Base-by-base conservation (phyloP, 2,888 invertebrate species). In the Petrolisthes manimaculis region DNA sequence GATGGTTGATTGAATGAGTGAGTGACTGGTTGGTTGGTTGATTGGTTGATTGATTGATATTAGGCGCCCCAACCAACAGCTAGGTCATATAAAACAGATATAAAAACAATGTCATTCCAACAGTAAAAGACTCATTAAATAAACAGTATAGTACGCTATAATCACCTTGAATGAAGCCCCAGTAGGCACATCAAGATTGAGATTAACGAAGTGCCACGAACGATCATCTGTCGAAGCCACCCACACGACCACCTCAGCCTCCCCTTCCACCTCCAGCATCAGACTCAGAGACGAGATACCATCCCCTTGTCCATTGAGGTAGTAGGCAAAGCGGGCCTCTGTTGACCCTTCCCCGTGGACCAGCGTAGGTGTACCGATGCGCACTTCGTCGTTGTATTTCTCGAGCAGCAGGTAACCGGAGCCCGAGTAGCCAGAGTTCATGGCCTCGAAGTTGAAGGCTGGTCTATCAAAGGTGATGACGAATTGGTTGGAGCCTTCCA, bases 341-440 rank as follows among this genome's bases (percentile, higher is more conserved):
- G 53, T 14, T n/a, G 5, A 12, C 12, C 55, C 83, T n/a, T 9
- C 54, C 14, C 53, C 14, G 3, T n/a, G 56, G 5, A 24, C 51
- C 78, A 78, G 5, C 14, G 3, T 37, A 2, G 78, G 78, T 9
- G 5, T 78, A 24, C 51, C 51, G 51, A 78, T 21, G 2, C 37
- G 6, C 37, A 8, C 37, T 53, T 78, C 53, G 37, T 18, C n/a
- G 78, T 81, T 83, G 75, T 74, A 83, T 51, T 53, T n/a, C 54
- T 53, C 69, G 18, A 83, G 54, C 5, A 83, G 74, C 18, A 83
- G 21, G 55, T 83, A 83, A 9, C 83, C 83, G n/a, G 18, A n/a
- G 0, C 83, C 83, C 0, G 53, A 69, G 83, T 83, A 83, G 54
- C 83, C 83, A 4, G 83, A 74, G 56, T 71, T 69, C 83, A 83